Evolutionary conservation across 2,888 invertebrate species (phyloP), one percentile per base, ranked within the genome.

Genomic region (Rotaria sp.): DNA sequence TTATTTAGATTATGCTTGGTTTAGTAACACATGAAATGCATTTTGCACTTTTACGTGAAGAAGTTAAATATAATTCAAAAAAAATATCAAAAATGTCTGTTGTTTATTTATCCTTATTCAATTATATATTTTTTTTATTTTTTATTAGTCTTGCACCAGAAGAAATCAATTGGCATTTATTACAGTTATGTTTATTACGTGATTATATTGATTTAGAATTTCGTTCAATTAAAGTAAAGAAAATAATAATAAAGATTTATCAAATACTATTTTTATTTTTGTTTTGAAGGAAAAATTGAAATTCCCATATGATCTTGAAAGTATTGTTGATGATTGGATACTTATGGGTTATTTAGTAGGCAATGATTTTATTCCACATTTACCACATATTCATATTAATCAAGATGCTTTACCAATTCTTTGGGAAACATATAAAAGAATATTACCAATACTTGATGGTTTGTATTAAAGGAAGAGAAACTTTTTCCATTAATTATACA

Each of bases 311-410:
- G 96, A 96, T 90, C 95, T 99, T 91, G 99, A 99, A 90, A 89
- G 98, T 86, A 96, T 94, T 0, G 91, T 99, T 30, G 99, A 99
- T 90, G 99, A 99, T 92, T 99, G 98, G 98, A 98, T 94, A n/a
- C 93, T 94, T 89, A 97, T 99, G 96, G 99, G 99, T 90, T 99
- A 99, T 92, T 99, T 99, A 92, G 97, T 98, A 85, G 99, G 99
- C 85, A 99, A 99, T 90, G 99, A 99, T 92, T 99, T 99, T 91
- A 91, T 99, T 89, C 99, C 99, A 0, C 99, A 99, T 93, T 93
- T 99, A 88, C 99, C 99, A 8, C 97, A 97, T 85, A 92, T 99
- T 88, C 98, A 99, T 93, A 99, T 99, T 90, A 93, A 92, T 85
- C 97, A 98, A 92, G 95, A 95, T 0, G 97, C 99, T 0, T 97